Evolutionary conservation across 2,888 invertebrate genomes (phyloP), one percentile per base, ranked within the genome.

Genomic region (Chymomyza amoena): DNA sequence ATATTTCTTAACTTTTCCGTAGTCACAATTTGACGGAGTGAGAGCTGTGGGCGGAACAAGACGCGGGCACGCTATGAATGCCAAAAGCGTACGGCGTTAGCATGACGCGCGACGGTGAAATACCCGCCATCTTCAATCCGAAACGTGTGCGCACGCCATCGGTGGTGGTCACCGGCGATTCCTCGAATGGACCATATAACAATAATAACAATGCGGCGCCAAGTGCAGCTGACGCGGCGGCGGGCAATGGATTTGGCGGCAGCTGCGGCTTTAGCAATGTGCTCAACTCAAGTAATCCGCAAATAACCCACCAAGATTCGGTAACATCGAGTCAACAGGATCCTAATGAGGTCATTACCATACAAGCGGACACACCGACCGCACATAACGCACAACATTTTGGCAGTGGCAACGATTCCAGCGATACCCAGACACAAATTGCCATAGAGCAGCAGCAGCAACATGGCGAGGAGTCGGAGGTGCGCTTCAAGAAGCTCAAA

Each of bases 51-150:
- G 65, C 45, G 69, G 54, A 20, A 36, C 7, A 61, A 25, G 36
- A 45, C 54, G 54, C 9, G 9, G 18, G 20, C 18, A 61, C 70
- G 66, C 71, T 73, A 77, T 77, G 75, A 76, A 64, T 69, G 25
- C 52, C 59, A 70, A 59, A 57, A 39, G 56, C 69, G 51, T 64
- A 62, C 68, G 80, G 78, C 88, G 84, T 86, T 80, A 90, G 82
- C 65, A 95, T 95, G 95, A 94, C 94, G 79, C 93, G 94, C 80
- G 95, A 95, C 93, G 95, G 94, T 85, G 96, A 96, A 91, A 94
- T 96, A 92, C 95, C 96, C 79, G 96, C 96, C 79, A 96, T 96
- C 89, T 96, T 96, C 92, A 96, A 96, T 92, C 96, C 96, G 59
- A 94, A 94, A 90, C 93, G 94, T 79, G 94, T 94, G 69, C 93